Evolutionary conservation across 2,888 invertebrate species (phyloP).

Genomic region (Drosophila colorata): DNA sequence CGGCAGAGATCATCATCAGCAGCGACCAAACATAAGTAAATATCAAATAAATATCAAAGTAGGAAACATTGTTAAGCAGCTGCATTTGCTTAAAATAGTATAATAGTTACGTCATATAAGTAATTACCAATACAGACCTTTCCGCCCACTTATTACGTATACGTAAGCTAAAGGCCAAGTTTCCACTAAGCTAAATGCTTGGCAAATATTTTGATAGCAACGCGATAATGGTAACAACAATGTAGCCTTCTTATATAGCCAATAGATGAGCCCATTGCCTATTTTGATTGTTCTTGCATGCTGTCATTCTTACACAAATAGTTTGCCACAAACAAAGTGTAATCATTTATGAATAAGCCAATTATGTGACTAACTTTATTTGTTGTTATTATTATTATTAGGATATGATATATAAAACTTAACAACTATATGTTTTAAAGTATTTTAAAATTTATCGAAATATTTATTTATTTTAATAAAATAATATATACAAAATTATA

Average conservation of each 20-base stretch:
- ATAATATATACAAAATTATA: too few species aligned
- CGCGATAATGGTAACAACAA: conserved; percentile 13
- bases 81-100: conserved; percentile 10
- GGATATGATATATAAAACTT: too few species aligned
- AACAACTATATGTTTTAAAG: too few species aligned
- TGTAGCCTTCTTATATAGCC: conserved; percentile 7
- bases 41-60: conserved; percentile 19
- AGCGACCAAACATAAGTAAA: conserved; percentile 21
- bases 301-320: conserved; percentile 41
- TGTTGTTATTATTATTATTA: too few species aligned
- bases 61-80: conserved; percentile 54
- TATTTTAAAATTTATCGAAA: too few species aligned
- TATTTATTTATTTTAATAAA: too few species aligned
- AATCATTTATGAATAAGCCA: conserved; percentile 6
- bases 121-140: conserved; percentile 2
- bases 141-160: neutral
- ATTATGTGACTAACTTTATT: neutral
- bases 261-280: conserved; percentile 9
- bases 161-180: conserved; percentile 13
- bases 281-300: conserved; percentile 18
- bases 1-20: conserved; percentile 13
- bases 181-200: conserved; percentile 1
- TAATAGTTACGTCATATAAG: neutral
- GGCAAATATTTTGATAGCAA: conserved; percentile 12
- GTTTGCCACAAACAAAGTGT: conserved; percentile 1